These are phyloP conservation scores for Pocillopora meandrina DNA, from an alignment of 92 coral and sea anemone species.

Conservation along the genomic window DNA sequence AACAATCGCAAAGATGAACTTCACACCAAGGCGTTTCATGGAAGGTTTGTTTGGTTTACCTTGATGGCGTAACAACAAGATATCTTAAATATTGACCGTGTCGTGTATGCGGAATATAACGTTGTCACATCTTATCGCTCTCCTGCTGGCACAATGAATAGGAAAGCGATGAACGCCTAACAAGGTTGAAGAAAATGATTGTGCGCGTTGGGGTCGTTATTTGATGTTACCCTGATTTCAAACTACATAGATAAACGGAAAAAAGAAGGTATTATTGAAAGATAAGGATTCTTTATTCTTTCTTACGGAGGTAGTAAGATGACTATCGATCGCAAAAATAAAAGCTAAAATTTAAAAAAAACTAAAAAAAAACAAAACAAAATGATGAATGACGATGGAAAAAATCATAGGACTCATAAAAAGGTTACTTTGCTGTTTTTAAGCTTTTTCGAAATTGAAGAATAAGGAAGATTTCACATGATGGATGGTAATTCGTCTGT, in stretches of 20 bases:
- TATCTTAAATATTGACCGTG: conserved; percentile 34
- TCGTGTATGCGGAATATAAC: conserved; percentile 30
- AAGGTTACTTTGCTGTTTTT: not conserved
- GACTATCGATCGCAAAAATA: conserved; percentile 8
- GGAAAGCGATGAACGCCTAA: conserved; percentile 35
- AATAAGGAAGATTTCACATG: not conserved
- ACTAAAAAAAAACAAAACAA: too few species aligned
- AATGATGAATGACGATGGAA: too few species aligned
- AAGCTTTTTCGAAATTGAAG: not conserved
- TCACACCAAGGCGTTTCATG: not conserved
- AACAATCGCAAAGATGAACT: conserved; percentile 1
- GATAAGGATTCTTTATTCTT: conserved; percentile 47
- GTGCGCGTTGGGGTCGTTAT: conserved; percentile 32
- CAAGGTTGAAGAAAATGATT: conserved; percentile 29
- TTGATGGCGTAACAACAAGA: conserved; percentile 16
- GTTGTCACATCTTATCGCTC: conserved; percentile 42
- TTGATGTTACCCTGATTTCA: conserved; percentile 47
- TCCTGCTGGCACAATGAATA: conserved; percentile 46
- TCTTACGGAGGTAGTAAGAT: conserved; percentile 10
- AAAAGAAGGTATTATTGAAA: conserved; percentile 32
- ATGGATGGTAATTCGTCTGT: not conserved
- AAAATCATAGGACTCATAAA: not conserved
- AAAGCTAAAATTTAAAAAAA: too few species aligned
- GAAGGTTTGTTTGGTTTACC: conserved; percentile 22
- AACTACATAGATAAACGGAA: conserved; percentile 34